A percentile compares a stretch with the other conserved stretches of the same genome.
These are phyloP conservation scores for Parthenolecanium corni DNA, from an alignment of 2,888 invertebrate species.

Conservation along the genomic window DNA sequence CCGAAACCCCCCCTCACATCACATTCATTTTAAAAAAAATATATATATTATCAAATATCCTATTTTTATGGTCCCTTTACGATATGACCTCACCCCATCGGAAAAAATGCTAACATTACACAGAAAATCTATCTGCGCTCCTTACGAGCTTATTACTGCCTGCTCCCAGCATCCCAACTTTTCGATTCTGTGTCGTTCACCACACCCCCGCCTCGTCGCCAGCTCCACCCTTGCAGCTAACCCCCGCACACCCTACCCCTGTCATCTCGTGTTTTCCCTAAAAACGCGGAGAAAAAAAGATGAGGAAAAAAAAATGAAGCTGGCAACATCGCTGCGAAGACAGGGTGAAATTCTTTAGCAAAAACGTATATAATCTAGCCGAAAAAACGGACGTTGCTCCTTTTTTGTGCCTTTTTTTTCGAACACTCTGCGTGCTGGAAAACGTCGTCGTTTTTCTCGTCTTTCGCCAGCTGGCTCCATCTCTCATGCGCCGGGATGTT, in stretches of 20 bases:
- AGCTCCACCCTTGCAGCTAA: no score
- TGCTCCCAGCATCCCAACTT: conserved; percentile 23
- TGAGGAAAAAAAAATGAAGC: neutral
- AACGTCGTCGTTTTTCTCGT: no score
- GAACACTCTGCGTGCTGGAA: no score
- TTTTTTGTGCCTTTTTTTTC: conserved; percentile 1
- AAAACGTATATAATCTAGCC: conserved; percentile 16
- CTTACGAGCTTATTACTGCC: conserved; percentile 26
- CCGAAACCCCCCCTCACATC: no score
- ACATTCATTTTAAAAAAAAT: no score
- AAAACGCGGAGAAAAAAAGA: neutral
- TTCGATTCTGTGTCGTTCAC: conserved; percentile 7
- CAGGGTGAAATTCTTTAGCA: conserved; percentile 14
- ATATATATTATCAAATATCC: neutral
- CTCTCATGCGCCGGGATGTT: no score
- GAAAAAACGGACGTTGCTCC: conserved; percentile 25
- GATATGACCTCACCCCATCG: conserved; percentile 24
- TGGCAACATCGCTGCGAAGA: conserved; percentile 8
- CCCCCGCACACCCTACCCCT: no score
- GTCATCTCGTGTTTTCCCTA: no score
- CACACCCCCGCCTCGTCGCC: neutral
- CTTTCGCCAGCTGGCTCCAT: no score
- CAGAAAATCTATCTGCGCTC: conserved; percentile 19
- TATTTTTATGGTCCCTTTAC: conserved; percentile 2
- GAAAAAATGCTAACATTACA: conserved; percentile 20